These are phyloP conservation scores for Papilio elwesi DNA, from an alignment of 2,888 invertebrate genomes.

Conservation along the genomic window DNA sequence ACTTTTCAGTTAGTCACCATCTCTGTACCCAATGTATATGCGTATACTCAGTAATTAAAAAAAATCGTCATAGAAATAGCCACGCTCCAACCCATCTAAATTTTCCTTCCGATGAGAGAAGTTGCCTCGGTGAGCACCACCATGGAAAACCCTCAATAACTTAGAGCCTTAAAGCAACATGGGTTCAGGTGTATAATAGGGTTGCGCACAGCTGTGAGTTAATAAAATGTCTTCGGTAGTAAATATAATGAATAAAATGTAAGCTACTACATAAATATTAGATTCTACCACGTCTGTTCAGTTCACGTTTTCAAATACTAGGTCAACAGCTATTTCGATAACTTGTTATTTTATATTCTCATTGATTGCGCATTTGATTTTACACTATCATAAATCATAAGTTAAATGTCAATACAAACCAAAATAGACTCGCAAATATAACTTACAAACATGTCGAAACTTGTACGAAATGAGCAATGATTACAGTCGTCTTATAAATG, in stretches of 20 bases:
- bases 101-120: too few relatives aligned
- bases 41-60: too few relatives aligned
- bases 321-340: conserved; percentile 33
- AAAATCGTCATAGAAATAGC: too few relatives aligned
- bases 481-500: conserved; percentile 3
- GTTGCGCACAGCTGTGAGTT: neutral
- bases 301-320: conserved; percentile 25
- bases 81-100: too few relatives aligned
- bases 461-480: conserved; percentile 8
- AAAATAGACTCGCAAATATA: neutral
- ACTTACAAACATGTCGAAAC: conserved; percentile 26
- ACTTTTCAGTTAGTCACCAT: too few relatives aligned
- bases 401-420: conserved; percentile 33
- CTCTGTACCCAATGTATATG: too few relatives aligned
- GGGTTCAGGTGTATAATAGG: too few relatives aligned
- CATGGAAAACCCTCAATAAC: too few relatives aligned
- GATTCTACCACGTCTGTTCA: conserved; percentile 6
- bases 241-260: neutral
- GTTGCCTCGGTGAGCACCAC: too few relatives aligned
- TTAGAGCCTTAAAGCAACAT: too few relatives aligned
- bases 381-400: conserved; percentile 30
- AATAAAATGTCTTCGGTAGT: conserved; percentile 1
- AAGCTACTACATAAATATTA: conserved; percentile 21
- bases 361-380: conserved; percentile 34
- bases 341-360: conserved; percentile 27